Evolutionary conservation across 2,888 invertebrate species (phyloP), one percentile per base, ranked within the genome.

Genomic region (Spisula solida): DNA sequence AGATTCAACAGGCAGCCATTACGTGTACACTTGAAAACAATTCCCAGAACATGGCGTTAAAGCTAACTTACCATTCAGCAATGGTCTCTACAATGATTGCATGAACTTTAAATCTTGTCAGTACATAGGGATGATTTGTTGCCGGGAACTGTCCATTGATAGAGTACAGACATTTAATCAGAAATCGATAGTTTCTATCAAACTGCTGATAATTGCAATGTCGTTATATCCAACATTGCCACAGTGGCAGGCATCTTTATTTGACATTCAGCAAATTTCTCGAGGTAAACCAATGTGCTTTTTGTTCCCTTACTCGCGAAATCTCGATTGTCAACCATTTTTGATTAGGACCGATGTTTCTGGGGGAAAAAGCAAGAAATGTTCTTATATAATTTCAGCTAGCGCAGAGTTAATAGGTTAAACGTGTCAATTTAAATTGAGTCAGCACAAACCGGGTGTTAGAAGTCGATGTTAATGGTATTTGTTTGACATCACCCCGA

Each of bases 251-350:
- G 25, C 60, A 25, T 66, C 25, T 66, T 66, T 66, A 10, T 66
- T 66, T 25, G 60, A 66, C 60, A 25, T 66, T 66, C 60, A 66
- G 20, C 60, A 66, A 41, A 66, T n/a, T n/a, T n/a, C 60, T 66
- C 10, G 60, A 25, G 25, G n/a, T 66, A 66, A 12, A 25, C 60
- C 60, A 25, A n/a, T 66, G 25, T 25, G 60, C 25, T 66, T 25
- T 66, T 25, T 51, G 12, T 51, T 51, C 51, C 41, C 2, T 41
- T 8, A 8, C 2, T 51, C 12, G 51, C 16, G 51, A 51, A 51
- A 51, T 51, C 6, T 16, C 51, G 51, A 14, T 51, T 51, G 6
- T 10, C 51, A 51, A 51, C 51, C 51, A 51, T 51, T 51, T 51
- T 51, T 51, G 51, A 51, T 51, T 51, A 51, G 51, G 51, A 51